phyloP scores from a whole-genome alignment of 2,113 vertebrate species.

The Poecilia latipinna region DNA sequence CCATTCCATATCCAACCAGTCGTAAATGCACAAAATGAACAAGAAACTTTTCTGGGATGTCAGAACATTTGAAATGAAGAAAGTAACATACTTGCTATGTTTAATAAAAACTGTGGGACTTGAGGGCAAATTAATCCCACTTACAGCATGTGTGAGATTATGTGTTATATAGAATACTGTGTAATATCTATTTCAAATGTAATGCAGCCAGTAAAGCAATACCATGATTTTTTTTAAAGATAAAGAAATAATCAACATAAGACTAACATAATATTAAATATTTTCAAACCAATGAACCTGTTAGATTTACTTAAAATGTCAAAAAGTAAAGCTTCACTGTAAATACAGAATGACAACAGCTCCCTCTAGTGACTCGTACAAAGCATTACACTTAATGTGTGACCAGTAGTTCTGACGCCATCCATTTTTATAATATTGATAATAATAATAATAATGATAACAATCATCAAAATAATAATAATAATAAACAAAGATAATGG shows the following conservation, averaged over 20 bases:
- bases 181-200: neutral
- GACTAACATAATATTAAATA: too few relatives aligned
- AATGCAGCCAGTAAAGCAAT: neutral
- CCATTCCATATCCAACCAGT: neutral
- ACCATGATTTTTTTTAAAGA: too few relatives aligned
- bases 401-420: neutral
- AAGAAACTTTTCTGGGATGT: too few relatives aligned
- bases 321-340: neutral
- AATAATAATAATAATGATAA: neutral
- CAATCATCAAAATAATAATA: neutral
- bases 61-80: too few relatives aligned
- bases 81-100: too few relatives aligned
- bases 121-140: neutral
- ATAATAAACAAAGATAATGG: neutral
- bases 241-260: too few relatives aligned
- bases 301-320: too few relatives aligned
- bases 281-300: too few relatives aligned
- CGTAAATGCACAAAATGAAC: neutral
- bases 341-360: slow-evolving; percentile 38
- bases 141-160: too few relatives aligned
- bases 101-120: neutral
- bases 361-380: slow-evolving; percentile 59
- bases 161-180: too few relatives aligned
- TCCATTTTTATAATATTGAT: too few relatives aligned
- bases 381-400: slow-evolving; percentile 28